These are phyloP conservation scores for Musca vetustissima DNA, from an alignment of 1,140 invertebrate species.

Conservation along the genomic window DNA sequence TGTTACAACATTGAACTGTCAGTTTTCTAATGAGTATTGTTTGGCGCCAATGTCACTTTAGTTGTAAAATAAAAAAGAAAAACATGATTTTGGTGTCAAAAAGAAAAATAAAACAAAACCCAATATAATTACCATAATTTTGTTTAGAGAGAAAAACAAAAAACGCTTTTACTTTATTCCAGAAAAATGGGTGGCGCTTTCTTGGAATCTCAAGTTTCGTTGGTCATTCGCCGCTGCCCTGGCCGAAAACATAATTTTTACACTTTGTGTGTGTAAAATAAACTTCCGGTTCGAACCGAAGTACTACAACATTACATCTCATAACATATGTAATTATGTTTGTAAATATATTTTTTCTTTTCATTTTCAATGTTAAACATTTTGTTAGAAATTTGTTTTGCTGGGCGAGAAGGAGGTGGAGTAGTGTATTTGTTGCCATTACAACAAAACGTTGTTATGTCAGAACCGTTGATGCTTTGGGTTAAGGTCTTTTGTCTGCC, in stretches of 20 bases:
- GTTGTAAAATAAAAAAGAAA: not conserved
- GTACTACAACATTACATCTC: not conserved
- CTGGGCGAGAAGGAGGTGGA: too few relatives aligned
- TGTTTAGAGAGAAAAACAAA: not conserved
- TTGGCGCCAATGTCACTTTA: too few relatives aligned
- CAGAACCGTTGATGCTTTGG: not conserved
- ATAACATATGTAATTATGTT: too few relatives aligned
- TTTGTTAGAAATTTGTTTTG: not conserved
- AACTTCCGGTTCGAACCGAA: conserved; percentile 1
- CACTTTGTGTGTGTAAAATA: too few relatives aligned
- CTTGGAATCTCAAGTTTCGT: not conserved
- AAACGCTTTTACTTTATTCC: not conserved
- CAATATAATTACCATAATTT: not conserved
- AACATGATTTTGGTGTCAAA: not conserved
- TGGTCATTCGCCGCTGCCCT: not conserved
- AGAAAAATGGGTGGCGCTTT: not conserved
- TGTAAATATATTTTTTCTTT: not conserved
- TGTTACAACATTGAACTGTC: too few relatives aligned
- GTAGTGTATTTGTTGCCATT: not conserved
- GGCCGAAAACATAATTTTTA: not conserved
- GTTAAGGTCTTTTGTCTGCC: not conserved
- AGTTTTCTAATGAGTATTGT: too few relatives aligned
- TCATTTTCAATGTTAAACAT: too few relatives aligned
- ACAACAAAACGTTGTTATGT: not conserved
- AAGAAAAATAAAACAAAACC: not conserved